phyloP scores from a whole-genome alignment of 2,797 vertebrate species.

The Bradypus variegatus region DNA sequence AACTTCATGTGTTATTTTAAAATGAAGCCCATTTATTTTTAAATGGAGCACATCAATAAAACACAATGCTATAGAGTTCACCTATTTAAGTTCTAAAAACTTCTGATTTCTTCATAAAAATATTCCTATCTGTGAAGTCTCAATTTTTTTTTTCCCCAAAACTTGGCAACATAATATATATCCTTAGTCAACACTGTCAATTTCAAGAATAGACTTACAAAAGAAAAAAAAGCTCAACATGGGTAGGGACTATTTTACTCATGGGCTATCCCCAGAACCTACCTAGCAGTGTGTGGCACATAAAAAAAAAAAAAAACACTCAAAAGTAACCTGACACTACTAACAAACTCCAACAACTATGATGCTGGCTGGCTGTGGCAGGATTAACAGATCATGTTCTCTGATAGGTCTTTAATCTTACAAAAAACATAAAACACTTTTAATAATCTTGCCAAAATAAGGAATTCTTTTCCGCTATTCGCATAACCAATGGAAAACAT shows the following conservation, averaged over 20 bases:
- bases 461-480: background rate
- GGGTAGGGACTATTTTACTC: background rate
- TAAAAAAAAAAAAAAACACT: no score
- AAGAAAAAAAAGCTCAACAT: background rate
- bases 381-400: background rate
- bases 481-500: background rate
- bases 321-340: background rate
- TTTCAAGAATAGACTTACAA: background rate
- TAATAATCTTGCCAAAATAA: background rate
- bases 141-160: background rate
- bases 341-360: background rate
- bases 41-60: background rate
- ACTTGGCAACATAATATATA: background rate
- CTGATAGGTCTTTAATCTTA: accelerated
- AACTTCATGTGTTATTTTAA: background rate
- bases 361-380: background rate
- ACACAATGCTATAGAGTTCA: background rate
- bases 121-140: background rate
- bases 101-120: background rate
- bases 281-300: background rate
- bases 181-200: background rate
- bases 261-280: background rate
- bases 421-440: background rate
- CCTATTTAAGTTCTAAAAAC: background rate
- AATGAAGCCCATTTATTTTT: background rate